These are phyloP conservation scores for Caerostris extrusa DNA, from an alignment of 1,140 invertebrate genomes.

Conservation along the genomic window DNA sequence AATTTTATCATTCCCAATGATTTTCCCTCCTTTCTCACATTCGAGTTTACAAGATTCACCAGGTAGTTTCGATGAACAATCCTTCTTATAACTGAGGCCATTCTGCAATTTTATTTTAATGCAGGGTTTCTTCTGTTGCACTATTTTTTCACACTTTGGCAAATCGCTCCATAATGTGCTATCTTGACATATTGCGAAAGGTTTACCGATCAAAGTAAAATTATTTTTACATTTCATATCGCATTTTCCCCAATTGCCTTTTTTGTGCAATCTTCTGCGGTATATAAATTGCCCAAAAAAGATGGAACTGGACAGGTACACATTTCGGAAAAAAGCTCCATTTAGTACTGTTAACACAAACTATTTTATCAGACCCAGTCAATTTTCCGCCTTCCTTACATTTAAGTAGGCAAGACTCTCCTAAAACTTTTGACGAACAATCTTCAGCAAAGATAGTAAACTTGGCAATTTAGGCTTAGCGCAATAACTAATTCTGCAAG, in stretches of 20 bases:
- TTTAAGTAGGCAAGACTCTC: background rate
- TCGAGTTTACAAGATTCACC: background rate
- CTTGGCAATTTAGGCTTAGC: background rate
- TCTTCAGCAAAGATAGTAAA: background rate
- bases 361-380: background rate
- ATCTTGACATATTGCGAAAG: background rate
- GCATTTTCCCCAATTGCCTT: background rate
- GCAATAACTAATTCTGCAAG: background rate
- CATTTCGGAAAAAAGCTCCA: background rate
- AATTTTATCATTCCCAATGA: too few species aligned
- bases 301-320: background rate
- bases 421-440: background rate
- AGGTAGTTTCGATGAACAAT: background rate
- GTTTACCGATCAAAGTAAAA: background rate
- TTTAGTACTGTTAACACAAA: background rate
- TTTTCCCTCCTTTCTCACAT: background rate
- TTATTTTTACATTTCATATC: background rate
- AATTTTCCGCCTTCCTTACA: constrained; percentile 21
- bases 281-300: background rate
- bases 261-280: background rate
- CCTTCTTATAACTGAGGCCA: background rate
- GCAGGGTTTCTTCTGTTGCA: background rate
- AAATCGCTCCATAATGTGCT: background rate
- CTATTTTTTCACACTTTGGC: background rate
- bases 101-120: background rate